phyloP scores from a whole-genome alignment of 2,113 vertebrate genomes.

The Syrrhaptes paradoxus region DNA sequence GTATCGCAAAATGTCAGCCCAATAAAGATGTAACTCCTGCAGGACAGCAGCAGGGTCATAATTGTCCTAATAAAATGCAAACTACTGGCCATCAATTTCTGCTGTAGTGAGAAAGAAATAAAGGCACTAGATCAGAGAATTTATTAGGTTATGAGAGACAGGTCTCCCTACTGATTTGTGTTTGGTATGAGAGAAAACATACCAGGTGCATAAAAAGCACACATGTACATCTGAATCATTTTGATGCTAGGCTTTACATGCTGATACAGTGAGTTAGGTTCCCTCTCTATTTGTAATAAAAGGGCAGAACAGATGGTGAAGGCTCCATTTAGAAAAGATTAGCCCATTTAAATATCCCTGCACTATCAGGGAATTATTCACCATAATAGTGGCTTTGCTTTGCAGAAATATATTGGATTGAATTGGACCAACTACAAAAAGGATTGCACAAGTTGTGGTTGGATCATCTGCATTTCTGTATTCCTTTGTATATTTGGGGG shows the following conservation, averaged over 20 bases:
- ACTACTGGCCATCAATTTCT: conserved; percentile 49
- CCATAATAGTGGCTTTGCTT: neutral
- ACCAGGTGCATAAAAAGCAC: conserved; percentile 35
- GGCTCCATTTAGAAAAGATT: conserved; percentile 34
- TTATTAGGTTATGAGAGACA: conserved; percentile 18
- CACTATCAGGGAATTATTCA: conserved; percentile 33
- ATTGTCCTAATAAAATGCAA: conserved; percentile 62
- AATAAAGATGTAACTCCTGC: conserved; percentile 10
- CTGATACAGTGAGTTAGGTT: conserved; percentile 17
- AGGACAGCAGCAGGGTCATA: conserved; percentile 35
- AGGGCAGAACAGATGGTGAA: conserved; percentile 56
- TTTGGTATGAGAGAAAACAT: conserved; percentile 54
- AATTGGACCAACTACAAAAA: neutral
- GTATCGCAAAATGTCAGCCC: neutral
- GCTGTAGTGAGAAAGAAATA: neutral
- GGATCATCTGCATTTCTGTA: neutral
- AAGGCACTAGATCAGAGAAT: neutral
- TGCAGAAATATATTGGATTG: neutral
- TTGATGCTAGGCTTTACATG: neutral
- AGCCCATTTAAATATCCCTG: conserved; percentile 34
- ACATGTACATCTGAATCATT: neutral
- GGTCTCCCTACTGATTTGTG: conserved; percentile 47
- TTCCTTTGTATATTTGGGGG: neutral
- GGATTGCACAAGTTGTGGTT: neutral
- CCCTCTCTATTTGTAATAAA: conserved; percentile 31